Conservation (phyloP, 2,888 invertebrate genomes). For the Tillus elongatus region DNA sequence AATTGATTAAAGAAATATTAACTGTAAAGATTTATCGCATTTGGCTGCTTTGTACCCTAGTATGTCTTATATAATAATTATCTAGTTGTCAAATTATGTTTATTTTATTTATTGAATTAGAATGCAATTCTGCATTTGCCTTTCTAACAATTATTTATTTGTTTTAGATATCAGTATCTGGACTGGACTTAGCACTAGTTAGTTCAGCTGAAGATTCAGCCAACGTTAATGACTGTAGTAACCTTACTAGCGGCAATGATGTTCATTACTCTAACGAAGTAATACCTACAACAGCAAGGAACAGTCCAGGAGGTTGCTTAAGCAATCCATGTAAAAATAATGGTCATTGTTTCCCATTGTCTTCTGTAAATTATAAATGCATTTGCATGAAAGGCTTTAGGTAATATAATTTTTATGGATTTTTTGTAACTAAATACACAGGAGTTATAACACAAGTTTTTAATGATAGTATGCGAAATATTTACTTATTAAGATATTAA, state of each 20-base stretch:
- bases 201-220: constrained; percentile 67
- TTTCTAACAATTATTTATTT: too few relatives aligned
- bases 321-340: constrained; percentile 58
- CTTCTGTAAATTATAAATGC: constrained; percentile 47
- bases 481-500: too few relatives aligned
- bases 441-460: too few relatives aligned
- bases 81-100: too few relatives aligned
- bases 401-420: constrained; percentile 23
- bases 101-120: too few relatives aligned
- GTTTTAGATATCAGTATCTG: constrained; percentile 59
- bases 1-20: too few relatives aligned
- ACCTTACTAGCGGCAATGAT: constrained; percentile 39
- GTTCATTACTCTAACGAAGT: constrained; percentile 27
- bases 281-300: constrained; percentile 8
- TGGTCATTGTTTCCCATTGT: constrained; percentile 51
- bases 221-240: constrained; percentile 70
- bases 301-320: constrained; percentile 36
- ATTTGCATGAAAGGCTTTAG: constrained; percentile 45
- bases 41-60: too few relatives aligned
- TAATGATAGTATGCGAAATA: too few relatives aligned
- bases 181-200: constrained; percentile 57
- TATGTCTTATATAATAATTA: too few relatives aligned
- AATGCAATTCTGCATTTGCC: too few relatives aligned
- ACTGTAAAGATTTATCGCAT: too few relatives aligned
- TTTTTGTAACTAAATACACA: background rate